These are phyloP conservation scores for Saxidomus purpurata DNA, from an alignment of 1,140 invertebrate species.

Conservation along the genomic window DNA sequence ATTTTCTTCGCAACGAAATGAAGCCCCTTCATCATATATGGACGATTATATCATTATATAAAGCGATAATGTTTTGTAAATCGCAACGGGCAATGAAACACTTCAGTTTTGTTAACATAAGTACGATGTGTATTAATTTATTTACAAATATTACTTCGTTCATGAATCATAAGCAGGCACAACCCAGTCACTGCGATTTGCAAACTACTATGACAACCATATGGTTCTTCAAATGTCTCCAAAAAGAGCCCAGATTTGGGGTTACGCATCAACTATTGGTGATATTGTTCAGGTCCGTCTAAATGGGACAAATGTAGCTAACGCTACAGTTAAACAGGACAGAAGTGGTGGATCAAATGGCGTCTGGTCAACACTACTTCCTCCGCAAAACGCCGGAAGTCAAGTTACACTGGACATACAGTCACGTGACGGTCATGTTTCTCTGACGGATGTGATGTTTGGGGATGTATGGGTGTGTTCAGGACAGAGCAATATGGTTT, in stretches of 20 bases:
- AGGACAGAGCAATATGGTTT: constrained; percentile 83
- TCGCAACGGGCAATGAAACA: too few species aligned
- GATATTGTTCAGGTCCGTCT: constrained; percentile 54
- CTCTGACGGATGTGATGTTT: constrained; percentile 79
- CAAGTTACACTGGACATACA: constrained; percentile 56
- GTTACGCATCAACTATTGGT: constrained; percentile 66
- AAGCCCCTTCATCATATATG: too few species aligned
- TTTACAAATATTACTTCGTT: too few species aligned
- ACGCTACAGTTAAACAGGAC: neutral
- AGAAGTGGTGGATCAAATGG: neutral
- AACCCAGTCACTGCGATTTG: constrained; percentile 57
- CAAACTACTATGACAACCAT: constrained; percentile 71
- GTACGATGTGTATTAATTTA: too few species aligned
- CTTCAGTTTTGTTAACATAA: too few species aligned
- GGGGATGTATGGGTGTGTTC: constrained; percentile 84
- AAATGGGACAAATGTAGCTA: constrained; percentile 11
- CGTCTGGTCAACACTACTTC: constrained; percentile 42
- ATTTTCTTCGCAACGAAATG: too few species aligned
- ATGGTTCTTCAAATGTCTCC: constrained; percentile 79
- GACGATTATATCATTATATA: too few species aligned
- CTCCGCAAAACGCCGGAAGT: constrained; percentile 26
- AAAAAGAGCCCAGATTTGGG: constrained; percentile 75
- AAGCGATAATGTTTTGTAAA: too few species aligned
- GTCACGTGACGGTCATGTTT: constrained; percentile 48
- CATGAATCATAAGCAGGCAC: too few species aligned